Base-by-base conservation (phyloP, 2,113 vertebrate species). In the Zosterops hypoxanthus region DNA sequence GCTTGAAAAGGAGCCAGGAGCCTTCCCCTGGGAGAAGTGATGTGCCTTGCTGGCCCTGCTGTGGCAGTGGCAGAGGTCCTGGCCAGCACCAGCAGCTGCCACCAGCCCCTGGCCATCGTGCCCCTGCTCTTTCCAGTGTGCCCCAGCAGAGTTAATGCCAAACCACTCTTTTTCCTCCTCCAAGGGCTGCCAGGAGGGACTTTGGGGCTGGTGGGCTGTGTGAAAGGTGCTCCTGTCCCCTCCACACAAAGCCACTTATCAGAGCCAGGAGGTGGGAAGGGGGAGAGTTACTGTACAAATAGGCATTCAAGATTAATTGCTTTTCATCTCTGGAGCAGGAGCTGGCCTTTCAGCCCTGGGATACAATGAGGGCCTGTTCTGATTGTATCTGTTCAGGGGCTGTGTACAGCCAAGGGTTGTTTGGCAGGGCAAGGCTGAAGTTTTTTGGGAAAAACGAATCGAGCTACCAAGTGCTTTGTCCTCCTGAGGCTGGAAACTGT, bases 291-390 rank as follows among this genome's bases (percentile, higher is more conserved):
- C 88, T 92, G 95, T 93, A 96, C 82, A 93, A 95, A 88, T 86
- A 94, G 90, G 86, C 79, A 90, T 90, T 94, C 93, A 94, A 63
- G 78, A 97, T 96, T 95, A 96, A 96, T 95, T 96, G 92, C 96
- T 94, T 97, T 97, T 96, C 90, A 92, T 88, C 79, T 93, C 85
- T 94, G 0, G 6, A 88, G 75, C 52, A 89, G 92, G 85, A 94
- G 85, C 61, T 95, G 76, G 88, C 75, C 93, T 96, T 96, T 95
- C 94, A 97, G 90, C 81, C 88, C 47, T 1, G 1, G 68, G 52
- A 72, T 64, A 97, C 86, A 97, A 96, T 94, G 63, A 95, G 13
- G 42, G 86, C 46, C 88, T 96, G 92, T 97, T 96, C 83, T 65
- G 88, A 95, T 71, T 63, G 42, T 93, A 60, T 89, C 92, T 91